Evolutionary conservation across 2,888 invertebrate species (phyloP).

Genomic region (Tiliacea aurago): DNA sequence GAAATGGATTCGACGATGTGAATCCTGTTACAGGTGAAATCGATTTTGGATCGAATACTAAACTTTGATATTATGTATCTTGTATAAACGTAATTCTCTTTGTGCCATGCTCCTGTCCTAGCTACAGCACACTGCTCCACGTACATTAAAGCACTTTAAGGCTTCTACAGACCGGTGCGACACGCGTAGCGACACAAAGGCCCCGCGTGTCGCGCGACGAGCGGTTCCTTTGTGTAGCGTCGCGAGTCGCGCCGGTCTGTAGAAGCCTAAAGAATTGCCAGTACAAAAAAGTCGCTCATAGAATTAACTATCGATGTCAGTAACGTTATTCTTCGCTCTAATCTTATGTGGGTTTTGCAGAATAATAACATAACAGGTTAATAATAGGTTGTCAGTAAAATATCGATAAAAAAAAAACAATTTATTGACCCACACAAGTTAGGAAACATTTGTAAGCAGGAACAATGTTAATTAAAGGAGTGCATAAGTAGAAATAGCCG

Average conservation of each 20-base stretch:
- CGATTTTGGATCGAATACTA: slow-evolving; percentile 10
- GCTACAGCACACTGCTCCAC: not conserved
- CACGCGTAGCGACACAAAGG: no score
- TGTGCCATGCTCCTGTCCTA: not conserved
- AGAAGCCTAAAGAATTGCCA: no score
- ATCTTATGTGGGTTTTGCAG: not conserved
- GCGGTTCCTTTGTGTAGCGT: no score
- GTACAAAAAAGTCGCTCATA: not conserved
- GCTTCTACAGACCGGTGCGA: no score
- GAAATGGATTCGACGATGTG: slow-evolving; percentile 67
- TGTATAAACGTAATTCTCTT: not conserved
- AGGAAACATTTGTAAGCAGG: no score
- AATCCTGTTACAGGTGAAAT: slow-evolving; percentile 44
- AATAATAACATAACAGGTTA: slow-evolving; percentile 34
- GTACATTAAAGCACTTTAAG: not conserved
- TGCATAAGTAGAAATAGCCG: no score
- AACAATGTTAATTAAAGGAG: no score
- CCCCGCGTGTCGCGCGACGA: no score
- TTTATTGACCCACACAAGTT: no score
- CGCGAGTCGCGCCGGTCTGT: no score
- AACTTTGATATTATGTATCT: not conserved
- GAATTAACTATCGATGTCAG: not conserved
- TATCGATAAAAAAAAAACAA: no score
- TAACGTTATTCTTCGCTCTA: not conserved
- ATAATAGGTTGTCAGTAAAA: no score